These are phyloP conservation scores for Dryadula phaetusa DNA, from an alignment of 2,888 invertebrate species.

Conservation along the genomic window DNA sequence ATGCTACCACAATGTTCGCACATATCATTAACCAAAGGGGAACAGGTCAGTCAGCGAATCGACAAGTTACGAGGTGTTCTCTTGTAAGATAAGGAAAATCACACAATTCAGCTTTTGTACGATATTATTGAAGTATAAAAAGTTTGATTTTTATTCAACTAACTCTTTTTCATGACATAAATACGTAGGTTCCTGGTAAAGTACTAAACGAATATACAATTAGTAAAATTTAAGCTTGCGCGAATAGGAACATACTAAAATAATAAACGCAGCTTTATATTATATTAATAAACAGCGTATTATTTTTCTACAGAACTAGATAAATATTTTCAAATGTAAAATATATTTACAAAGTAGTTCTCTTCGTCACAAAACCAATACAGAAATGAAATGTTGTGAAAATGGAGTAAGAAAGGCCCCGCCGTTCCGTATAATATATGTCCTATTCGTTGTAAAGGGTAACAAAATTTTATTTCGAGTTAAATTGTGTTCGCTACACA, in stretches of 20 bases:
- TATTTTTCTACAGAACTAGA: neutral
- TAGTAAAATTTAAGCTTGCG: neutral
- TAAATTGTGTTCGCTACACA: conserved; percentile 79
- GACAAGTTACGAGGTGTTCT: conserved; percentile 71
- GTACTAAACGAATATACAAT: too few relatives aligned
- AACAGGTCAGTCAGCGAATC: conserved; percentile 69
- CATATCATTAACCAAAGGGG: conserved; percentile 63
- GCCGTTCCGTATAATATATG: conserved; percentile 73
- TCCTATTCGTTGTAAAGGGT: conserved; percentile 72
- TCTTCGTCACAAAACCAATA: conserved; percentile 4
- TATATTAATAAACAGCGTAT: neutral
- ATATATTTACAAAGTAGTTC: neutral
- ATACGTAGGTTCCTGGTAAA: too few relatives aligned
- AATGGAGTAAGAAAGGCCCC: conserved; percentile 47
- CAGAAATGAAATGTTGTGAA: conserved; percentile 16
- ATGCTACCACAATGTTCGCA: conserved; percentile 40
- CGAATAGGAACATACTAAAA: neutral
- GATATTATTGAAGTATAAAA: neutral
- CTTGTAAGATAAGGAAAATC: conserved; percentile 61
- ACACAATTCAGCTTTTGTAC: neutral
- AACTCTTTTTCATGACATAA: too few relatives aligned
- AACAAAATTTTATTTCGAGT: conserved; percentile 81
- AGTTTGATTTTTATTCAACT: neutral
- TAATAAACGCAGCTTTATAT: neutral
- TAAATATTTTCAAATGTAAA: conserved; percentile 2